A percentile compares a stretch with the other conserved stretches of the same genome.
Conservation (phyloP, 2,113 vertebrate species). For the Hemiprocne comata region DNA sequence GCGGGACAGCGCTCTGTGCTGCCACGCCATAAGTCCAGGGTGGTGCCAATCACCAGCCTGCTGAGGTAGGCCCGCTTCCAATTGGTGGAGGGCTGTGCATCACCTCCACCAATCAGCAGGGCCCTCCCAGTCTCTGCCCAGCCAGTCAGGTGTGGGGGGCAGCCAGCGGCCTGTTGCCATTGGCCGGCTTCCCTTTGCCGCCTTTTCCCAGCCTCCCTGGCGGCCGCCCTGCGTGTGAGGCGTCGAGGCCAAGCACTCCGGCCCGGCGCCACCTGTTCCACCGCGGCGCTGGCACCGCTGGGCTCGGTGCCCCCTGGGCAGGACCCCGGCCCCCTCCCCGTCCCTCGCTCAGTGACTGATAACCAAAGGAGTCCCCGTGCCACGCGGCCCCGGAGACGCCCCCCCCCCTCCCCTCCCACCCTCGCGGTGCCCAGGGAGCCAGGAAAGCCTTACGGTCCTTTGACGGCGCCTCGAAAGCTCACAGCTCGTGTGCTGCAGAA, state of each 20-base stretch:
- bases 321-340: slow-evolving; percentile 26
- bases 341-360: slow-evolving; percentile 43
- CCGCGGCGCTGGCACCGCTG: slow-evolving; percentile 24
- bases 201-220: background rate
- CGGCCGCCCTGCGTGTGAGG: background rate
- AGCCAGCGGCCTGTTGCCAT: background rate
- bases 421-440: slow-evolving; percentile 53
- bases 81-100: background rate
- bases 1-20: background rate
- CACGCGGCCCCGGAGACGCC: slow-evolving; percentile 23
- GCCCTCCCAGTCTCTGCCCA: too few species aligned
- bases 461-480: slow-evolving; percentile 81
- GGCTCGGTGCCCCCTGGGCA: slow-evolving; percentile 48
- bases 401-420: background rate
- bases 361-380: slow-evolving; percentile 55
- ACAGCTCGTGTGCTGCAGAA: slow-evolving; percentile 89
- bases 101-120: background rate
- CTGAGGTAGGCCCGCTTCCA: background rate
- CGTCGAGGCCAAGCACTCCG: background rate
- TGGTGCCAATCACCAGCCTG: background rate
- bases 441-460: slow-evolving; percentile 72
- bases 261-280: background rate
- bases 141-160: background rate
- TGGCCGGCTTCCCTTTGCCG: background rate
- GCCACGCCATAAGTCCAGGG: background rate